These are phyloP conservation scores for Chionodraco myersi DNA, from an alignment of 2,113 vertebrate species.

Conservation along the genomic window DNA sequence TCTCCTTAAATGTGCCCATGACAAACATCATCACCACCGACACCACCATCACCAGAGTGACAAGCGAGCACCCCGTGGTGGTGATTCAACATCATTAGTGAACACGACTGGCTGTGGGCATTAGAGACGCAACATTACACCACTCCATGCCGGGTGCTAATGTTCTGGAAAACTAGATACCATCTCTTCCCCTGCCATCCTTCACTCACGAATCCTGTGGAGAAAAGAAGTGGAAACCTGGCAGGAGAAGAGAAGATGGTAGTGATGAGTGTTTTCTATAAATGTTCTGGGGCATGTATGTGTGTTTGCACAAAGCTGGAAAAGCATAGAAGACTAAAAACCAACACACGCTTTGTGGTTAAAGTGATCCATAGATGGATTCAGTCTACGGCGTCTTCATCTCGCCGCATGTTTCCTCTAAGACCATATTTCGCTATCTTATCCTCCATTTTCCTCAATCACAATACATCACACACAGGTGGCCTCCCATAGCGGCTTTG, in stretches of 20 bases:
- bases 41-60: slow-evolving; percentile 72
- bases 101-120: slow-evolving; percentile 84
- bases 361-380: slow-evolving; percentile 5
- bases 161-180: slow-evolving; percentile 85
- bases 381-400: slow-evolving; percentile 20
- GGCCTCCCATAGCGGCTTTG: slow-evolving; percentile 36
- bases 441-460: slow-evolving; percentile 31
- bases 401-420: slow-evolving; percentile 26
- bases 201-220: slow-evolving; percentile 69
- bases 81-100: slow-evolving; percentile 85
- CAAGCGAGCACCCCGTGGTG: slow-evolving; percentile 61
- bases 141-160: slow-evolving; percentile 78
- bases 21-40: slow-evolving; percentile 76
- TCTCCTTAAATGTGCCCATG: slow-evolving; percentile 72
- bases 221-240: slow-evolving; percentile 11
- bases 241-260: slow-evolving; percentile 18
- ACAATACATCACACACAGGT: slow-evolving; percentile 44
- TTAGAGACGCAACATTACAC: slow-evolving; percentile 86
- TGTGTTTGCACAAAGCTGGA: background rate
- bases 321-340: slow-evolving; percentile 9
- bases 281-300: background rate
- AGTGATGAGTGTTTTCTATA: background rate
- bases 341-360: background rate
- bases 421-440: slow-evolving; percentile 14
- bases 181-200: slow-evolving; percentile 75